These are phyloP conservation scores for Dicranocentrus wangi DNA, from an alignment of 2,888 invertebrate genomes.

Conservation along the genomic window DNA sequence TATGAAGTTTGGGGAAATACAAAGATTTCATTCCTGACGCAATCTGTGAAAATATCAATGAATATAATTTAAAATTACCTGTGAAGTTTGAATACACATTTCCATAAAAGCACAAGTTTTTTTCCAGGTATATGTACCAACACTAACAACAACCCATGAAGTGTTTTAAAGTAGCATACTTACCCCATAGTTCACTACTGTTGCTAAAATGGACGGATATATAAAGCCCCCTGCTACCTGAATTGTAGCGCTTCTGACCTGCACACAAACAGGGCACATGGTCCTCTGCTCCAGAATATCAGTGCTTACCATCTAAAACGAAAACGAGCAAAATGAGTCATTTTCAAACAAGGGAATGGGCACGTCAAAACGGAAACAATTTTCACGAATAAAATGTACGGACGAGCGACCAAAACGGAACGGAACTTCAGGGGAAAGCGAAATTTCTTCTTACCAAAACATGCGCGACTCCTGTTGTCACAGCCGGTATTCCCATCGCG, in stretches of 20 bases:
- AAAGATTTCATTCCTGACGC: slow-evolving; percentile 39
- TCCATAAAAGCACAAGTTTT: too few relatives aligned
- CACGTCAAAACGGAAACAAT: too few relatives aligned
- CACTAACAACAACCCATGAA: too few relatives aligned
- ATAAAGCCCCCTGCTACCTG: slow-evolving; percentile 78
- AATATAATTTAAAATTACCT: not conserved
- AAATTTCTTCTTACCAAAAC: too few relatives aligned
- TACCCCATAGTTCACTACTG: slow-evolving; percentile 80
- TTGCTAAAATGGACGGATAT: slow-evolving; percentile 80
- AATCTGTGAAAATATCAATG: slow-evolving; percentile 33
- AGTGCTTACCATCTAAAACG: slow-evolving; percentile 77
- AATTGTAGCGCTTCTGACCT: slow-evolving; percentile 78
- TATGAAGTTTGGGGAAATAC: slow-evolving; percentile 62
- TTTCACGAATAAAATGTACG: too few relatives aligned
- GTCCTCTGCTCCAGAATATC: slow-evolving; percentile 79
- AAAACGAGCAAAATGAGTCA: slow-evolving; percentile 17
- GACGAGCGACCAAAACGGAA: too few relatives aligned
- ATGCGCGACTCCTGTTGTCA: slow-evolving; percentile 78
- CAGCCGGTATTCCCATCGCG: slow-evolving; percentile 79
- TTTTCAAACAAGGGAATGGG: too few relatives aligned
- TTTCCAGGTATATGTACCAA: not conserved
- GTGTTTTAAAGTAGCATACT: too few relatives aligned
- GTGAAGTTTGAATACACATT: too few relatives aligned
- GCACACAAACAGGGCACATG: slow-evolving; percentile 81
- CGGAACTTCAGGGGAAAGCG: too few relatives aligned